Evolutionary conservation across 2,888 invertebrate species (phyloP).

Genomic region (Andrena hattorfiana): DNA sequence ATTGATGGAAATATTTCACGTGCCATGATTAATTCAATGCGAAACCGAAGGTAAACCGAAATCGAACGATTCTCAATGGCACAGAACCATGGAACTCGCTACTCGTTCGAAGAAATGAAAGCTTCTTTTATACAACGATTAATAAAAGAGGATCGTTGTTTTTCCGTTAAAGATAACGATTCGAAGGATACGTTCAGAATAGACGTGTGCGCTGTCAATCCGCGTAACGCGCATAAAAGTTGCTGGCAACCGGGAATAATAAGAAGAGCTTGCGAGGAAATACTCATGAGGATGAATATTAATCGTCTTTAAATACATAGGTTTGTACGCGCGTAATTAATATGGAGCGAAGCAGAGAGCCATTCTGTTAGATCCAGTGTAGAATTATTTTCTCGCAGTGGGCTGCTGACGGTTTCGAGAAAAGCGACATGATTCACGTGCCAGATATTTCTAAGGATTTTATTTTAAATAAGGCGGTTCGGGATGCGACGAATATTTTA

Average conservation of each 20-base stretch:
- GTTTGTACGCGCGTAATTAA: conserved; percentile 16
- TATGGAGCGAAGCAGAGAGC: neutral
- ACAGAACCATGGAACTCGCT: neutral
- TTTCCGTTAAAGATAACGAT: conserved; percentile 47
- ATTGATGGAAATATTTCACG: neutral
- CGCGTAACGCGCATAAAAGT: conserved; percentile 34
- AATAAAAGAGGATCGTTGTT: conserved; percentile 71
- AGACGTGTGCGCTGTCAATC: conserved; percentile 47
- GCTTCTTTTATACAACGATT: conserved; percentile 35
- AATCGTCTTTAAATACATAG: conserved; percentile 18
- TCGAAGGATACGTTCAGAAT: conserved; percentile 47
- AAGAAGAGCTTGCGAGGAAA: conserved; percentile 66
- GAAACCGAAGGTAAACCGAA: neutral
- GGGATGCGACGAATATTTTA: conserved; percentile 62
- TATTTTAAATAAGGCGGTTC: conserved; percentile 62
- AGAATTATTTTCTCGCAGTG: conserved; percentile 7
- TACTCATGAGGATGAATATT: conserved; percentile 64
- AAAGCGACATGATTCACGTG: conserved; percentile 42
- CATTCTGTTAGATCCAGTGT: neutral
- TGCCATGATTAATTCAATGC: neutral
- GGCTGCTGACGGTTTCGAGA: conserved; percentile 5
- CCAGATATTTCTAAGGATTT: conserved; percentile 60
- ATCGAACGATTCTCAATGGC: neutral
- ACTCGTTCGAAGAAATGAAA: conserved; percentile 35
- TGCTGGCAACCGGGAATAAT: conserved; percentile 63